Base-by-base conservation (phyloP, 1,140 invertebrate species). In the Pomacea maculata region DNA sequence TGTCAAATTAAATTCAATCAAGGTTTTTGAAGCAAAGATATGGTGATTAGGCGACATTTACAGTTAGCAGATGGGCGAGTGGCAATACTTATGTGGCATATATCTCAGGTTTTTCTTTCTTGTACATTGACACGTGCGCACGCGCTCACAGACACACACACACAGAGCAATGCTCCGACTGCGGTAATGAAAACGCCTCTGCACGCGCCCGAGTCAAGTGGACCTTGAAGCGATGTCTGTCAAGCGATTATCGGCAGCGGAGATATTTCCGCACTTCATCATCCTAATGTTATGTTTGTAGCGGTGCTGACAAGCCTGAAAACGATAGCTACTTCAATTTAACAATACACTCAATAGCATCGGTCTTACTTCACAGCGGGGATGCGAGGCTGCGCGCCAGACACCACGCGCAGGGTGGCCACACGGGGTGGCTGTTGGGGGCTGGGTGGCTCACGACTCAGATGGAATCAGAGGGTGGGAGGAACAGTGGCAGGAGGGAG, bases 201-300 rank as follows among this genome's bases (percentile, higher is more conserved):
- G 71, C 57, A 17, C 57, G 71, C 29, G 25, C 52, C 10, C 52
- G 71, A 34, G n/a, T 73, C 25, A 34, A 73, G 71, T 73, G 71
- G 45, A 73, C 71, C 71, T 54, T 73, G 25, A 34, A 73, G 71
- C 71, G 71, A 52, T 73, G 71, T 45, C 71, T 73, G 71, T 73
- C 71, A 73, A 21, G 29, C 71, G 71, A 54, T 54, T 73, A 73
- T 73, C 71, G 71, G 25, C 25, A 21, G 52, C 19, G 0, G 71
- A 45, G 71, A 73, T 73, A 14, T 45, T 34, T 73, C 71, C 29
- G 19, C 71, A 34, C 71, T 73, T 73, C 71, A 73, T 73, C 71
- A 54, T 34, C 25, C 25, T 73, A 73, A 73, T 73, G 71, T 73
- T 54, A 34, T 73, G 71, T 54, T 73, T 73, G 71, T 54, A 12